Evolutionary conservation across 2,888 invertebrate genomes (phyloP).

Genomic region (Crepidodera aurea): DNA sequence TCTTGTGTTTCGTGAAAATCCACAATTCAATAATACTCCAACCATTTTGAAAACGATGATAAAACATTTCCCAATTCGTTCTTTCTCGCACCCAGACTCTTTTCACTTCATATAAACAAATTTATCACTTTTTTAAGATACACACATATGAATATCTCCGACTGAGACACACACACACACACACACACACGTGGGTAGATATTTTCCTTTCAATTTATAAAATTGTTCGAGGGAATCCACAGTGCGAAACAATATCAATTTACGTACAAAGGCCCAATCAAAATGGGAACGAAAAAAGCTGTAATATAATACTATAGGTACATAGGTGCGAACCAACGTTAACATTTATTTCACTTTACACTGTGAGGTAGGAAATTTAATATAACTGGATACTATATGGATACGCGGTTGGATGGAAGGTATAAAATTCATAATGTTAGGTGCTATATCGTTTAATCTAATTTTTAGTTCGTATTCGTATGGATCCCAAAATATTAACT

Average conservation of each 20-base stretch:
- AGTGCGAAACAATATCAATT: constrained; percentile 47
- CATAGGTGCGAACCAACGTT: constrained; percentile 41
- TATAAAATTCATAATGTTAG: constrained; percentile 24
- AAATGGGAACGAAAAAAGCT: constrained; percentile 35
- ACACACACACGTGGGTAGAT: constrained; percentile 24
- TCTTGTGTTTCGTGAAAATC: too few relatives aligned
- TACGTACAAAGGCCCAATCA: constrained; percentile 46
- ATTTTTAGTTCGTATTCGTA: background rate
- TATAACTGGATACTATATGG: constrained; percentile 22
- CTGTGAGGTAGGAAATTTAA: constrained; percentile 28
- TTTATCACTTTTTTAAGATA: constrained; percentile 4
- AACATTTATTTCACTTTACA: constrained; percentile 34
- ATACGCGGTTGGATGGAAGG: constrained; percentile 17
- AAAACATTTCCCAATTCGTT: background rate
- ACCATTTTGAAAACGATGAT: too few relatives aligned
- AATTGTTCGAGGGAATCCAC: constrained; percentile 39
- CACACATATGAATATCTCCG: background rate
- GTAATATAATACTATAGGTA: constrained; percentile 40
- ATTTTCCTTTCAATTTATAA: constrained; percentile 45
- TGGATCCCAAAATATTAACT: background rate
- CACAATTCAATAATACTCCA: too few relatives aligned
- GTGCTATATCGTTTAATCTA: constrained; percentile 7
- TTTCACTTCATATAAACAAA: background rate
- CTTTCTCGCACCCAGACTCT: background rate
- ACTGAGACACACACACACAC: too few relatives aligned